Evolutionary conservation across 1,140 invertebrate species (phyloP), one percentile per base, ranked within the genome.

Genomic region (Aphis craccivora): DNA sequence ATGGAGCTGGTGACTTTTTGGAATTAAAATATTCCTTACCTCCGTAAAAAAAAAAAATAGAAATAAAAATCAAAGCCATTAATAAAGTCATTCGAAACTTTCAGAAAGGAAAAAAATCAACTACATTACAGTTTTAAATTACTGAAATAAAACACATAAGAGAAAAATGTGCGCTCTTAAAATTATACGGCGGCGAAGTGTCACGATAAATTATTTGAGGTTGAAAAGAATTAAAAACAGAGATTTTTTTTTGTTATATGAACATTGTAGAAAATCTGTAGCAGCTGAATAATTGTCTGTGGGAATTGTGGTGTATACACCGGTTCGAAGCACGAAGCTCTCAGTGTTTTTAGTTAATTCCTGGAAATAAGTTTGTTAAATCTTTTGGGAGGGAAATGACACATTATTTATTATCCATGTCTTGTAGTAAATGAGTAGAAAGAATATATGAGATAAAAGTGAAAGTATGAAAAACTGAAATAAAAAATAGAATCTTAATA

Each of bases 321-420:
- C 81, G 81, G 91, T 83, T 76, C n/a, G 25, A 11, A 37, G 20
- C 81, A 83, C 18, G 30, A 11, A 35, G 37, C 90, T 76, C n/a
- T 48, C 23, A 30, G 91, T 84, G 81, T 93, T 93, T 86, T 93
- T 55, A 20, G 81, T 86, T 93, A 93, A 93, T 93, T 93, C 91
- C 48, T 84, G 81, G 45, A 93, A 93, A 86, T 93, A 93, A 93
- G 81, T 93, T 93, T 86, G 91, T 93, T 93, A 93, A 93, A 93
- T 93, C 81, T 93, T 93, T 83, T 55, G 90, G 91, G 81, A 93
- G 37, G 81, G 37, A 86, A 93, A 93, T 53, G 91, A 93, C 81
- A 93, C 91, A 93, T 93, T 93, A 93, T 93, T 93, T 83, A 93
- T 83, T 30, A n/a, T 35, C 25, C 48, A 14, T 43, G 48, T n/a